Evolutionary conservation across 2,113 vertebrate genomes (phyloP).

Genomic region (Madoqua kirkii): DNA sequence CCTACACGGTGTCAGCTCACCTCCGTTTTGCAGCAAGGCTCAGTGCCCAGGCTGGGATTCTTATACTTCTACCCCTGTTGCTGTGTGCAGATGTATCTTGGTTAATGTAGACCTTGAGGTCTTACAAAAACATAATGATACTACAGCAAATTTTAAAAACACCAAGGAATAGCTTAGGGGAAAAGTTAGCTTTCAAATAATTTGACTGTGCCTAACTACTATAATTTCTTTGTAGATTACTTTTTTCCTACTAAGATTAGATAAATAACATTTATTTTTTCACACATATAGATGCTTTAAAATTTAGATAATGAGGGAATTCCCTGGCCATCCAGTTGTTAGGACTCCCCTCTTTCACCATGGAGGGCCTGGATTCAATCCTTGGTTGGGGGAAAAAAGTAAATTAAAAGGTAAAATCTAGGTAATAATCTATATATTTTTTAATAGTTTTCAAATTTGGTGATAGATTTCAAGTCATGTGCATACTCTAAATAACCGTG

Average conservation of each 20-base stretch:
- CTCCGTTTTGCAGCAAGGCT: not conserved
- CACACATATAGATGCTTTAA: not conserved
- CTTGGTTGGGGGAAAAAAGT: not conserved
- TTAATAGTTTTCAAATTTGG: not conserved
- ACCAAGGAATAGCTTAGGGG: not conserved
- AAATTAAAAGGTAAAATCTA: not conserved
- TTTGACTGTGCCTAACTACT: not conserved
- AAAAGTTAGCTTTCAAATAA: not conserved
- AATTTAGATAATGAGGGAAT: not conserved
- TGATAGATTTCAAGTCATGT: not conserved
- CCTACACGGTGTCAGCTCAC: fast-evolving
- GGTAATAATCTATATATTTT: not conserved
- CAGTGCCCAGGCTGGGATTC: not conserved
- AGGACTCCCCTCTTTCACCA: not conserved
- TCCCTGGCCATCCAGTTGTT: not conserved
- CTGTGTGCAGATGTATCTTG: not conserved
- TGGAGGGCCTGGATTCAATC: not conserved
- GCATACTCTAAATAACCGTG: not conserved
- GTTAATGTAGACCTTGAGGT: not conserved
- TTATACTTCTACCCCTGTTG: not conserved
- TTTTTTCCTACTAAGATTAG: not conserved
- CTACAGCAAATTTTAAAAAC: not conserved
- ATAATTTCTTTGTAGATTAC: not conserved
- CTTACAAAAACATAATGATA: not conserved
- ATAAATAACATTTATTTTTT: not conserved